Evolutionary conservation across 92 coral and sea anemone genomes (phyloP), one percentile per base, ranked within the genome.

Genomic region (Nematostella vectensis): DNA sequence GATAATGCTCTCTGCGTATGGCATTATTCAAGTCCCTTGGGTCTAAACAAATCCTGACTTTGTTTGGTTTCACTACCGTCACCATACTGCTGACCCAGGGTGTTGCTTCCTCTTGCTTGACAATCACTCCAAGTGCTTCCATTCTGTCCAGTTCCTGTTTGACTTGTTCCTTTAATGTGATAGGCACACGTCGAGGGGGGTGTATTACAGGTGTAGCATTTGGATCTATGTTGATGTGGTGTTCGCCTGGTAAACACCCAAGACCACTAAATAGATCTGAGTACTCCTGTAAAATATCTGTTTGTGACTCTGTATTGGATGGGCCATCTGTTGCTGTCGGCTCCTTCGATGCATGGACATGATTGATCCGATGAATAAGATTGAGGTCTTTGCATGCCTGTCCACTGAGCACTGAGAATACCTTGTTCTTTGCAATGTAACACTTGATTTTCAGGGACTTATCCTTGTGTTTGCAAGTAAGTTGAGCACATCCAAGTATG

Each of bases 31-130:
- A 26, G 21, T 64, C 61, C 11, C 31, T 27, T 2, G 61, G 71
- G 23, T 64, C 71, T 20, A 74, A 29, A 57, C 70, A 80, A 17
- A 80, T 68, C 47, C 74, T 51, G 27, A 74, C 39, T 58, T 74
- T 63, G 77, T 57, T 68, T 38, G 65, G 77, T 60, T 80, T 80
- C 15, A 74, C 63, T 29, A 80, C 78, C 11, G 77, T 63, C 0
- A 67, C 72, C 81, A 74, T 73, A 27, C 59, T 63, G 47, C 56
- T 56, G 37, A 74, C 77, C 87, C 81, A 74, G 29, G 69, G 63
- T 15, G 82, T 67, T 38, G 82, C 81, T 27, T 68, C 77, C 3
- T 43, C 57, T 27, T 57, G 65, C 37, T 54, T 26, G 24, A 61
- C 66, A 48, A 80, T 62, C 40, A 67, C 82, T 26, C 74, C 82